phyloP scores from a whole-genome alignment of 2,113 vertebrate species.

The Odocoileus hemionus region DNA sequence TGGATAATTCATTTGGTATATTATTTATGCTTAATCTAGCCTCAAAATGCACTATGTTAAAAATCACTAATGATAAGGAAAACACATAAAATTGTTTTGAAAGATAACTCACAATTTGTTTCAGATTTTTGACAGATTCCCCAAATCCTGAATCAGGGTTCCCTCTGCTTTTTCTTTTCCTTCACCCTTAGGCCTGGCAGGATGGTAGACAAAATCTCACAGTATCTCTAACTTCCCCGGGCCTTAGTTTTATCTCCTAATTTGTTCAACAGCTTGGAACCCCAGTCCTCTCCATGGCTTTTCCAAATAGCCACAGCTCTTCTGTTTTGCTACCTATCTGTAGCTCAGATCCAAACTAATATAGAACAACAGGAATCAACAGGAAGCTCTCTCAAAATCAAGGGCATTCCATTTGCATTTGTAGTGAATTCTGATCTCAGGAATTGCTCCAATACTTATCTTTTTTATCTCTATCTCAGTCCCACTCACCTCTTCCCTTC shows the following conservation, averaged over 20 bases:
- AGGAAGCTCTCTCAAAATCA: background rate
- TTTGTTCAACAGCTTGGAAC: background rate
- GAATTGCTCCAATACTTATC: background rate
- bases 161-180: background rate
- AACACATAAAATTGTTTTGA: background rate
- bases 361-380: background rate
- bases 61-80: background rate
- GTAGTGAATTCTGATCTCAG: background rate
- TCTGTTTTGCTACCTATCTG: background rate
- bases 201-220: background rate
- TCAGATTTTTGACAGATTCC: background rate
- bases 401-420: background rate
- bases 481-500: accelerated
- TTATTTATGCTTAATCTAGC: background rate
- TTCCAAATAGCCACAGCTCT: background rate
- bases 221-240: background rate
- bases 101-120: background rate
- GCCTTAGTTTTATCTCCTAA: accelerated
- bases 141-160: background rate
- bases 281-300: background rate
- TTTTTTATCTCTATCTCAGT: background rate
- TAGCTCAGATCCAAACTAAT: background rate
- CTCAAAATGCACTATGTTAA: background rate
- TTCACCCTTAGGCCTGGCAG: background rate
- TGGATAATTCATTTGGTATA: background rate